These are phyloP conservation scores for Centropyge bicolor DNA, from an alignment of 2,797 vertebrate species.

Conservation along the genomic window DNA sequence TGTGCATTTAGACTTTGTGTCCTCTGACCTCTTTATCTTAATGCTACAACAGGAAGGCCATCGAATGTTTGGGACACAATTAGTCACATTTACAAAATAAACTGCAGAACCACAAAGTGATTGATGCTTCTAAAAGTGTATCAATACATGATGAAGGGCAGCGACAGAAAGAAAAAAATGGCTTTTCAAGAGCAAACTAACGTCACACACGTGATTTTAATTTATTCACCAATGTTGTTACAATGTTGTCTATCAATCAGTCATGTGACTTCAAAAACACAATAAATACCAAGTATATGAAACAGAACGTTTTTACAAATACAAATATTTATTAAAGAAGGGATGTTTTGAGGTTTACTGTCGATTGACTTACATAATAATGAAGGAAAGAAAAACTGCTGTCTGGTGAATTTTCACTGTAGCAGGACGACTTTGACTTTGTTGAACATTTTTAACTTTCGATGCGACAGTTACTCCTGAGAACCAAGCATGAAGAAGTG, in stretches of 20 bases:
- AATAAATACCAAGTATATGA: neutral
- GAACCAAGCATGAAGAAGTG: no score
- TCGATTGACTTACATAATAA: no score
- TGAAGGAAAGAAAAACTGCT: no score
- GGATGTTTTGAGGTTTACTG: no score
- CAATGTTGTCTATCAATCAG: neutral
- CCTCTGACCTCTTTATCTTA: neutral
- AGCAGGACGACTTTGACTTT: no score
- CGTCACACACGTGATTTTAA: neutral
- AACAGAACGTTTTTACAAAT: neutral
- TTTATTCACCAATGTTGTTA: neutral
- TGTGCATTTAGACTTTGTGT: slow-evolving; percentile 25
- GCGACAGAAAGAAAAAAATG: neutral
- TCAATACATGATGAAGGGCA: neutral
- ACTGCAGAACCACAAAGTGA: neutral
- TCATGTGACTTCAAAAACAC: neutral
- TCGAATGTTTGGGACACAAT: neutral
- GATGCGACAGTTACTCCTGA: no score
- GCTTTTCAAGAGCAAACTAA: neutral
- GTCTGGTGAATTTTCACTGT: no score
- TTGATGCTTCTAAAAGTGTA: neutral
- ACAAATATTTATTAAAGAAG: no score
- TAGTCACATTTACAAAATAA: neutral
- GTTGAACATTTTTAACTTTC: no score
- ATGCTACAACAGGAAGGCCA: slow-evolving; percentile 11